Percentiles rank a stretch among this genome's conserved stretches.
Evolutionary conservation across 1,140 invertebrate genomes (phyloP).

Genomic region (Nylanderia fulva): DNA sequence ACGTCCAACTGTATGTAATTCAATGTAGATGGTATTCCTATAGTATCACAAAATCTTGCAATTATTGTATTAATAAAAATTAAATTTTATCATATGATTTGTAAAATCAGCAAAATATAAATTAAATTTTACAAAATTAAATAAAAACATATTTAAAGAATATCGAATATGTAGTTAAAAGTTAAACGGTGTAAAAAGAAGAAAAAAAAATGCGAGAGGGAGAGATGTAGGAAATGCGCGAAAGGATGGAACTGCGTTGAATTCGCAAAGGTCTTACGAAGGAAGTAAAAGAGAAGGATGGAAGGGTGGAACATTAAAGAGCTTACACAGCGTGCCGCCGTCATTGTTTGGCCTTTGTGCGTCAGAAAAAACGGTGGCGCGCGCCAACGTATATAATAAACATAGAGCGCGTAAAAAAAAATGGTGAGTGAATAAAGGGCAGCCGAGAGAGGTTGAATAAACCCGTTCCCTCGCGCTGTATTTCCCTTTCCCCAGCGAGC

Average conservation of each 20-base stretch:
- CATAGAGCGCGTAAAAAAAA: constrained; percentile 61
- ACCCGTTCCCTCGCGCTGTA: constrained; percentile 67
- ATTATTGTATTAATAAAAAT: not conserved
- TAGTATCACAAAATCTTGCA: constrained; percentile 37
- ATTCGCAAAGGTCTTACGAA: not conserved
- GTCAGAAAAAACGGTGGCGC: constrained; percentile 71
- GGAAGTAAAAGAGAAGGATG: constrained; percentile 1
- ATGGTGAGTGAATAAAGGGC: constrained; percentile 61
- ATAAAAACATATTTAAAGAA: not conserved
- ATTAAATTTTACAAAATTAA: not conserved
- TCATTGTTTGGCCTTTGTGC: constrained; percentile 66
- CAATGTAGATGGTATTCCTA: constrained; percentile 92
- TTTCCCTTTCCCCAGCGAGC: not conserved
- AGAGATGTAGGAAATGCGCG: constrained; percentile 13
- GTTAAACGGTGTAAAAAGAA: constrained; percentile 1
- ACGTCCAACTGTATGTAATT: constrained; percentile 91
- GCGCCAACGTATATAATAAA: constrained; percentile 73
- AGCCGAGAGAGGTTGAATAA: constrained; percentile 69
- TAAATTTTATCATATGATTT: not conserved
- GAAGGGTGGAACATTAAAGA: constrained; percentile 52
- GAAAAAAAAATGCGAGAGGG: not conserved
- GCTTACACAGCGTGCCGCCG: constrained; percentile 61
- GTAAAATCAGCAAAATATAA: not conserved
- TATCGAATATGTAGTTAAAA: constrained; percentile 10
- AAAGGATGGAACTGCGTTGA: constrained; percentile 15